Percentiles rank a stretch among this genome's conserved stretches.
Conservation (phyloP, 2,797 vertebrate species). For the Ctenopoma kingsleyae region DNA sequence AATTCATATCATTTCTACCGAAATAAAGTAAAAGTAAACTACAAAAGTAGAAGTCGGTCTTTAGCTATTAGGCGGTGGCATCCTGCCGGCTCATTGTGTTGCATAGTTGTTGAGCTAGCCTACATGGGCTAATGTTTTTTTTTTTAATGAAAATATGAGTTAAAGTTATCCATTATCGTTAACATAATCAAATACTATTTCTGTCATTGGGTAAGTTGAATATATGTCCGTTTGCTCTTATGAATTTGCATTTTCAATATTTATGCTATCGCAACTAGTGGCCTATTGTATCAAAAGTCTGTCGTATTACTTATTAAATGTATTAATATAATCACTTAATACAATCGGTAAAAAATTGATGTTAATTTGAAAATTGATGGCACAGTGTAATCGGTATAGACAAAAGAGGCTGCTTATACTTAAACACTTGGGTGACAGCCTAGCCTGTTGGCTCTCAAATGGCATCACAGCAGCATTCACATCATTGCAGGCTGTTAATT, state of each 20-base stretch:
- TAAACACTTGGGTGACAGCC: slow-evolving; percentile 22
- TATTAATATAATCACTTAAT: neutral
- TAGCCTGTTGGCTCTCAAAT: slow-evolving; percentile 50
- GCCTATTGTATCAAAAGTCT: too few species aligned
- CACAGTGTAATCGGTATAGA: slow-evolving; percentile 1
- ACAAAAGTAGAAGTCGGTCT: neutral
- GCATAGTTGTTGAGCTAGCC: slow-evolving; percentile 15
- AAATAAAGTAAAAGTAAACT: neutral
- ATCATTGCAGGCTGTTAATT: slow-evolving; percentile 58
- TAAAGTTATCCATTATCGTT: neutral
- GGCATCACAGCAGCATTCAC: slow-evolving; percentile 49
- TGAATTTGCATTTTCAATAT: neutral
- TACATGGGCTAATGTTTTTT: slow-evolving; percentile 20
- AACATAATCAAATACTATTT: neutral
- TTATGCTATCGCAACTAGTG: too few species aligned
- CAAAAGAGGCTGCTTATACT: slow-evolving; percentile 18
- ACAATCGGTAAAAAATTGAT: neutral
- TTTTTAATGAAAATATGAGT: neutral
- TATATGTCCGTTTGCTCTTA: neutral
- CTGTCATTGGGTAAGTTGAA: neutral
- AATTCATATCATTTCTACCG: neutral
- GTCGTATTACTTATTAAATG: neutral
- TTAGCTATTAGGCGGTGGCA: neutral
- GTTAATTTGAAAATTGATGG: neutral
- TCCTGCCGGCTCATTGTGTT: slow-evolving; percentile 1